A percentile compares a stretch with the other conserved stretches of the same genome.
phyloP scores from a whole-genome alignment of 2,797 vertebrate genomes.

The Protonibea diacanthus region DNA sequence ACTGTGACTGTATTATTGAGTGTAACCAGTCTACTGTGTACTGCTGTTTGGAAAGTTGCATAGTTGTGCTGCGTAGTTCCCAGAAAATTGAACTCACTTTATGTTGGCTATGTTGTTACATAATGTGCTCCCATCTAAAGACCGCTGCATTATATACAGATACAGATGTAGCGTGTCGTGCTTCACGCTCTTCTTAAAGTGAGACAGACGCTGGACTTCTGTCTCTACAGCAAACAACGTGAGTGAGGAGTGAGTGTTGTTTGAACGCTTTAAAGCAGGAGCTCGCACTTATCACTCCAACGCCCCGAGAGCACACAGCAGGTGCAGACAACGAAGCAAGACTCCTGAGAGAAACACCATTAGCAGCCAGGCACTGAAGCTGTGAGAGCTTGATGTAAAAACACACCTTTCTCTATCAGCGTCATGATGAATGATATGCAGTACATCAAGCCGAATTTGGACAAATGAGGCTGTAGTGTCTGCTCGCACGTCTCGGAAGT shows the following conservation, averaged over 20 bases:
- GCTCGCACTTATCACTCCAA: not conserved
- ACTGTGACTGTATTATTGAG: too few species aligned
- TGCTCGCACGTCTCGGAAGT: not conserved
- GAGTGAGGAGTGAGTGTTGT: not conserved
- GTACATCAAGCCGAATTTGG: not conserved
- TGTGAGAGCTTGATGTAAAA: not conserved
- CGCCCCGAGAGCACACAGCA: not conserved
- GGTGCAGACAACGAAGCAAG: not conserved
- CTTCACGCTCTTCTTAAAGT: too few species aligned
- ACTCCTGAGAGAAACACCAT: constrained; percentile 5
- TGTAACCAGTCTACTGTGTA: too few species aligned
- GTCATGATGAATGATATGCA: not conserved
- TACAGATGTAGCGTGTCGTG: too few species aligned
- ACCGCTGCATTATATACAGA: too few species aligned
- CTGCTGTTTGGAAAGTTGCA: not conserved
- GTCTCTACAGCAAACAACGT: not conserved
- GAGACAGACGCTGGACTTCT: not conserved
- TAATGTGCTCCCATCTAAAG: not conserved
- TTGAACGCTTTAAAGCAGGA: not conserved
- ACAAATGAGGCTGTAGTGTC: not conserved
- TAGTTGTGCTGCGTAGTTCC: too few species aligned
- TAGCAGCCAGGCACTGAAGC: not conserved
- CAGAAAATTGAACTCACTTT: too few species aligned
- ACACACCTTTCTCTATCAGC: not conserved
- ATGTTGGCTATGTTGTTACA: too few species aligned